phyloP scores from a whole-genome alignment of 37 sponge, comb jelly and placozoan species.

The Beroe ovata region DNA sequence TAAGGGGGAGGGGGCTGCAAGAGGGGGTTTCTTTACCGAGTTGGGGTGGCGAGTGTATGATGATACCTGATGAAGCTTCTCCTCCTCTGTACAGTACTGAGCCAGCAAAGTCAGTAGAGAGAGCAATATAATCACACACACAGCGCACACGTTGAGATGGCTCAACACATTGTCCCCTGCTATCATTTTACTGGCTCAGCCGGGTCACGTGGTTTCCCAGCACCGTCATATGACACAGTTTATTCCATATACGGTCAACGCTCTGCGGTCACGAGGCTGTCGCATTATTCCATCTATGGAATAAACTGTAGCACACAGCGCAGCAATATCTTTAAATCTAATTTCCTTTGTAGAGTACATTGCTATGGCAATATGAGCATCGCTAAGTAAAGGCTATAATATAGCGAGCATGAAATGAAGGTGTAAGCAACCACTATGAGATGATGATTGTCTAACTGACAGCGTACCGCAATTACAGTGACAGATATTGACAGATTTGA shows the following conservation, averaged over 20 bases:
- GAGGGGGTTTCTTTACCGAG: too few relatives aligned
- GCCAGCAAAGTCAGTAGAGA: conserved; percentile 65
- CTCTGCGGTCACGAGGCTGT: not conserved
- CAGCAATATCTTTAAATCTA: conserved; percentile 61
- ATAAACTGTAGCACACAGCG: conserved; percentile 27
- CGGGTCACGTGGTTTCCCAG: conserved; percentile 13
- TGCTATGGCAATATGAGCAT: conserved; percentile 44
- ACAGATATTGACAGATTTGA: too few relatives aligned
- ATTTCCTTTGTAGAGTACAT: conserved; percentile 41
- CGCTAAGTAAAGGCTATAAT: conserved; percentile 16
- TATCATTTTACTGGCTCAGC: conserved; percentile 15
- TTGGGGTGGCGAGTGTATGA: not conserved
- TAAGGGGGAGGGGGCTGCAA: not conserved
- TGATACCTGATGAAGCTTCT: not conserved
- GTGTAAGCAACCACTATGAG: not conserved
- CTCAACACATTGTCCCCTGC: conserved; percentile 45
- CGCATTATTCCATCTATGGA: conserved; percentile 40
- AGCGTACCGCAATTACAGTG: too few relatives aligned
- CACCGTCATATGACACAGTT: conserved; percentile 57
- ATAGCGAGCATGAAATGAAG: not conserved
- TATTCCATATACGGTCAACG: conserved; percentile 65
- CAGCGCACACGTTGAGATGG: conserved; percentile 48
- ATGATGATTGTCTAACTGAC: too few relatives aligned
- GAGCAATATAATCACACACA: conserved; percentile 66
- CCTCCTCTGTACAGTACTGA: conserved; percentile 2